These are phyloP conservation scores for Syritta pipiens DNA, from an alignment of 2,888 invertebrate genomes.

Conservation along the genomic window DNA sequence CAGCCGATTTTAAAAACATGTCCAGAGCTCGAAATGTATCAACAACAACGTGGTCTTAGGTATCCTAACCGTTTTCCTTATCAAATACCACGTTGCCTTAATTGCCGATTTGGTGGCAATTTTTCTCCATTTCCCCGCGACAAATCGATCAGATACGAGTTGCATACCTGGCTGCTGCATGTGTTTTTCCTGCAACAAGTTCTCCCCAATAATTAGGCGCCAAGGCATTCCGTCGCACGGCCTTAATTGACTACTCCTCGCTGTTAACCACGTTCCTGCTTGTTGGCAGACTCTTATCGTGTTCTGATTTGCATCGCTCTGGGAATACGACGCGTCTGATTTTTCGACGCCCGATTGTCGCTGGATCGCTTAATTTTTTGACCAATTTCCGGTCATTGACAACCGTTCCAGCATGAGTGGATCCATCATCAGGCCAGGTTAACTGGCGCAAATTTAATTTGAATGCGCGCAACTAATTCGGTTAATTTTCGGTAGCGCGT, in stretches of 20 bases:
- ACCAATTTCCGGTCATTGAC: slow-evolving; percentile 61
- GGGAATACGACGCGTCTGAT: not conserved
- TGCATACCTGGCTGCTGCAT: no score
- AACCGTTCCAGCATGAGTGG: slow-evolving; percentile 3
- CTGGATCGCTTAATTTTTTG: slow-evolving; percentile 15
- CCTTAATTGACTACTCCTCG: slow-evolving; percentile 25
- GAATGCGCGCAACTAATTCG: slow-evolving; percentile 62
- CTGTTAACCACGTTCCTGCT: slow-evolving; percentile 12
- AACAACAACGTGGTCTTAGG: no score
- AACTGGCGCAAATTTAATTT: slow-evolving; percentile 56
- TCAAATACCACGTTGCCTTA: not conserved
- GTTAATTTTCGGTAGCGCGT: slow-evolving; percentile 77
- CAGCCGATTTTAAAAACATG: no score
- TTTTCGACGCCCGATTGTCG: not conserved
- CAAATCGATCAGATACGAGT: slow-evolving; percentile 34
- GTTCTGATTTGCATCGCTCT: not conserved
- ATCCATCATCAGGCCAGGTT: slow-evolving; percentile 21
- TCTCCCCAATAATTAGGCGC: slow-evolving; percentile 33
- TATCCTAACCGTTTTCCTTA: no score
- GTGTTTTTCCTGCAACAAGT: no score
- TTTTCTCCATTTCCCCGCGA: slow-evolving; percentile 11
- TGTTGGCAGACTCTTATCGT: not conserved
- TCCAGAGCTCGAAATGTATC: no score
- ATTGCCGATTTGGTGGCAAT: not conserved
- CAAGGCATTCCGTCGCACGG: slow-evolving; percentile 17